phyloP scores from a whole-genome alignment of 2,888 invertebrate species.

The Lithosia quadra region DNA sequence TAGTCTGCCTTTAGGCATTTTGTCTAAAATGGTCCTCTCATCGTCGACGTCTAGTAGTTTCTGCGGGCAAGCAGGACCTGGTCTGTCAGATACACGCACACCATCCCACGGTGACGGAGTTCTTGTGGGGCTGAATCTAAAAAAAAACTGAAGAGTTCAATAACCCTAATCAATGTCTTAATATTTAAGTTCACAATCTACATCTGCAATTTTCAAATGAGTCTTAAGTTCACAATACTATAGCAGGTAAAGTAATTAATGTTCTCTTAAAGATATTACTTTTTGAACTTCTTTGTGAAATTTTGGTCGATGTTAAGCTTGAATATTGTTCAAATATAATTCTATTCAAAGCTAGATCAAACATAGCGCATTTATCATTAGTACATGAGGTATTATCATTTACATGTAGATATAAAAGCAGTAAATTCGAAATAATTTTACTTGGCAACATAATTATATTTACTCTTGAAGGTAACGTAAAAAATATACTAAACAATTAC shows the following conservation, averaged over 20 bases:
- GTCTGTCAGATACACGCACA: conserved; percentile 92
- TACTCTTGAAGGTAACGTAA: too few species aligned
- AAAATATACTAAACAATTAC: too few species aligned
- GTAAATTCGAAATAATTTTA: too few species aligned
- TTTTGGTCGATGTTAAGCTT: background rate
- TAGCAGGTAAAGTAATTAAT: background rate
- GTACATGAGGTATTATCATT: too few species aligned
- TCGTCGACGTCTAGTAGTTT: conserved; percentile 94
- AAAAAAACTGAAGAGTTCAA: conserved; percentile 22
- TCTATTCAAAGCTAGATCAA: background rate
- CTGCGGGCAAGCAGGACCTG: conserved; percentile 97
- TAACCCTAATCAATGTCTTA: background rate
- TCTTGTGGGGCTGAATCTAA: conserved; percentile 96
- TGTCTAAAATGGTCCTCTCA: conserved; percentile 92
- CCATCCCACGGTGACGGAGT: conserved; percentile 97
- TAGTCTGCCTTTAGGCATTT: conserved; percentile 96
- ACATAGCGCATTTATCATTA: too few species aligned
- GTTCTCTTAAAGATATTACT: background rate
- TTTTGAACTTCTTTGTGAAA: background rate
- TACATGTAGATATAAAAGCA: too few species aligned
- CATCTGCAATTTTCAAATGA: background rate
- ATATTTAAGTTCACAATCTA: background rate
- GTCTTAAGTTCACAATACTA: background rate
- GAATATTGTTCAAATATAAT: background rate
- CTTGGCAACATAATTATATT: too few species aligned